Conservation (phyloP, 2,888 invertebrate species). For the Busseola fusca region DNA sequence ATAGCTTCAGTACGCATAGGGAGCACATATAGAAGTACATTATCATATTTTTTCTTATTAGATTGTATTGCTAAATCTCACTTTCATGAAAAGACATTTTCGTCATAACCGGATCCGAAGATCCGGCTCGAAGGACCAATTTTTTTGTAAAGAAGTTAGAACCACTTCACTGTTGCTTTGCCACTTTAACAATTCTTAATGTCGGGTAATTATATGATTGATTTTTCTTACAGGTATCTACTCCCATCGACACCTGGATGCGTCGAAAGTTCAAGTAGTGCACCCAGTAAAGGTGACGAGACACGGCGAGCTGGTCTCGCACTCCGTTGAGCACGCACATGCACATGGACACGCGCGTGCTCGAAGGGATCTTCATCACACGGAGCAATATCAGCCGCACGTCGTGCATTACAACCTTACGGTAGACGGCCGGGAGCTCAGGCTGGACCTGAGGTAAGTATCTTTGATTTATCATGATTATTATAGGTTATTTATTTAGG, state of each 20-base stretch:
- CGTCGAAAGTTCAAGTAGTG: conserved; percentile 88
- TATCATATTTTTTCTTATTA: conserved; percentile 11
- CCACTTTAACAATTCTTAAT: background rate
- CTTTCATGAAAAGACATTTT: background rate
- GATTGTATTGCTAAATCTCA: background rate
- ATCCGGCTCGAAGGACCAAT: conserved; percentile 18
- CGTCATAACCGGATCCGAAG: too few relatives aligned
- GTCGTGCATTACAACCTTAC: conserved; percentile 85
- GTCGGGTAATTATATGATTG: background rate
- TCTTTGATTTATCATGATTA: background rate
- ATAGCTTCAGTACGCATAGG: conserved; percentile 10
- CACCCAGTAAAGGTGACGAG: conserved; percentile 90
- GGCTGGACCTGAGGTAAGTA: conserved; percentile 85
- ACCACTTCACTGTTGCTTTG: background rate
- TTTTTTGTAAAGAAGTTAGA: background rate
- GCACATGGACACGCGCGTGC: conserved; percentile 86
- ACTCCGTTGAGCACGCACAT: conserved; percentile 88
- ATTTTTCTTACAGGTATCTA: conserved; percentile 80
- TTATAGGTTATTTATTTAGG: background rate
- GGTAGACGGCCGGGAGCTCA: conserved; percentile 81
- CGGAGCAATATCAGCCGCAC: conserved; percentile 77
- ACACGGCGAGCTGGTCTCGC: conserved; percentile 89
- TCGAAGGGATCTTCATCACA: conserved; percentile 80
- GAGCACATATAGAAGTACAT: conserved; percentile 2
- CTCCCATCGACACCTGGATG: conserved; percentile 84